Base-by-base conservation (phyloP, 1,140 invertebrate genomes). In the Drosophila ogumai region DNA sequence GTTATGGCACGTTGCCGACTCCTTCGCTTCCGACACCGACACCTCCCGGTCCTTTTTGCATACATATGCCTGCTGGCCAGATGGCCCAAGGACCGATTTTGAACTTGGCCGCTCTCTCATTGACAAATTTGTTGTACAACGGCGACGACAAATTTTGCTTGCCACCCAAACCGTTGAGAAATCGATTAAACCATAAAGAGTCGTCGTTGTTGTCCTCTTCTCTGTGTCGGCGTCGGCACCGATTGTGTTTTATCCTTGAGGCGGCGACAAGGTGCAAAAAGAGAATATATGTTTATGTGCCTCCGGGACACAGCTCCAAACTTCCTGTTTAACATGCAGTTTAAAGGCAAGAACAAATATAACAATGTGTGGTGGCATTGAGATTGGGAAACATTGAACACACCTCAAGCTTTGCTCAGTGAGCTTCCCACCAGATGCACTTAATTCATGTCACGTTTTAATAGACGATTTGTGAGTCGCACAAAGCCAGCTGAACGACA, bases 81-180 rank as follows among this genome's bases (percentile, higher is more conserved):
- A 59, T 73, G 69, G 44, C 44, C 71, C n/a, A 46, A 17, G 50
- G 32, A 54, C 38, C 36, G 17, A 60, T 58, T 55, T 60, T 50
- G 52, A 75, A 67, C 52, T 64, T 46, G 50, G 54, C 60, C 47
- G 68, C 54, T 65, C 32, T 52, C 69, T 38, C 75, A 58, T 88
- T 90, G 85, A 90, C 85, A 90, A 79, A 71, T 69, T 71, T 79
- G 85, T 90, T 71, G 71, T 64, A 90, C 86, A 85, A 81, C 69
- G 68, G 74, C 75, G 86, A 85, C 86, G 85, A 90, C 85, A 90
- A 90, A 90, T 90, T 75, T 72, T 68, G 46, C 69, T 69, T 79
- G 81, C 85, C 85, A 90, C 85, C 86, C 86, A 90, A 85, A 74
- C 75, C 85, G 85, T 90, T 85, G 58, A 86, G 67, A 85, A 90